These are phyloP conservation scores for Eulemur mongoz DNA, from an alignment of 2,797 vertebrate genomes.

Conservation along the genomic window DNA sequence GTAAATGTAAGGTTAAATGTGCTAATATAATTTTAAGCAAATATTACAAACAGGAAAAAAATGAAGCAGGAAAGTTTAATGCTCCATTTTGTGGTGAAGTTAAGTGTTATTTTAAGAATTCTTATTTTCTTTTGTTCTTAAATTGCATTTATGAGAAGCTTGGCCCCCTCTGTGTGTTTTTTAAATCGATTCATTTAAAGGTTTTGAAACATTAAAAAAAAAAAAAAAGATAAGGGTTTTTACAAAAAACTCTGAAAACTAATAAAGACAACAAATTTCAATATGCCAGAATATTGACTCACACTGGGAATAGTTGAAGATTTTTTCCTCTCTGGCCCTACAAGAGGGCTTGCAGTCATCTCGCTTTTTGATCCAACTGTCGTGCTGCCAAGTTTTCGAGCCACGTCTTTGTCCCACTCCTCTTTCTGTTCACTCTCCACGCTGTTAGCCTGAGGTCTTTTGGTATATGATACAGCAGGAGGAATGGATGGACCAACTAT, in stretches of 20 bases:
- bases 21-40: background rate
- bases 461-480: constrained; percentile 93
- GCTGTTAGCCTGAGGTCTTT: constrained; percentile 93
- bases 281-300: constrained; percentile 76
- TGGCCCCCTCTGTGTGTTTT: background rate
- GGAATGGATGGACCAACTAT: constrained; percentile 94
- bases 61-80: background rate
- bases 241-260: background rate
- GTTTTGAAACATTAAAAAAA: background rate
- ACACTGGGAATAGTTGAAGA: constrained; percentile 91
- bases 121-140: background rate
- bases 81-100: background rate
- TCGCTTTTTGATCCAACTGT: constrained; percentile 92
- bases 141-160: background rate
- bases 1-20: background rate
- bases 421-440: constrained; percentile 95
- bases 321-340: constrained; percentile 94
- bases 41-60: background rate
- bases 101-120: background rate
- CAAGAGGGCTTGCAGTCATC: constrained; percentile 92
- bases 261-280: background rate
- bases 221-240: background rate
- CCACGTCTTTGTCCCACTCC: constrained; percentile 92
- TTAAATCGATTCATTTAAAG: background rate
- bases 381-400: constrained; percentile 91